Conservation (phyloP, 2,888 invertebrate genomes). For the Campoplex nolae region DNA sequence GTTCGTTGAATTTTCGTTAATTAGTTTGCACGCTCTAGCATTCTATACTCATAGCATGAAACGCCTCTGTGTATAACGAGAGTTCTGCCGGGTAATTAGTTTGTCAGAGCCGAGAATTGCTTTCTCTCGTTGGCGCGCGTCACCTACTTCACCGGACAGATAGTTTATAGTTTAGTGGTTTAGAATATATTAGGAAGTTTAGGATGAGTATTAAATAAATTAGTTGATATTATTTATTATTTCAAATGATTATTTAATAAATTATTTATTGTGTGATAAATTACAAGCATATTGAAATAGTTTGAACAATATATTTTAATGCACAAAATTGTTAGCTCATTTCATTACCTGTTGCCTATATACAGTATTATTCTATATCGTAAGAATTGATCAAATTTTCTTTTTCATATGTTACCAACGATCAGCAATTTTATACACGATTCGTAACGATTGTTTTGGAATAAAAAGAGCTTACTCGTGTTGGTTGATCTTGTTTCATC, state of each 20-base stretch:
- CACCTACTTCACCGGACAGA: slow-evolving; percentile 32
- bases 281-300: neutral
- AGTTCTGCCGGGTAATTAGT: slow-evolving; percentile 71
- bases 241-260: neutral
- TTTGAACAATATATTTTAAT: neutral
- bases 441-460: neutral
- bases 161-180: slow-evolving; percentile 62
- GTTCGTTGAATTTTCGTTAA: slow-evolving; percentile 68
- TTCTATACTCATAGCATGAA: slow-evolving; percentile 39
- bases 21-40: slow-evolving; percentile 68
- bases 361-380: too few relatives aligned
- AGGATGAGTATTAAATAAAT: neutral
- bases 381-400: too few relatives aligned
- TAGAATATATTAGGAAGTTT: slow-evolving; percentile 57
- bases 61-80: slow-evolving; percentile 52
- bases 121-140: slow-evolving; percentile 46
- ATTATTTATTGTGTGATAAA: neutral
- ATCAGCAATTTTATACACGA: too few relatives aligned
- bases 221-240: neutral
- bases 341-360: neutral
- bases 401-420: neutral
- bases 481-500: neutral
- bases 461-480: neutral
- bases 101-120: slow-evolving; percentile 71
- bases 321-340: neutral